phyloP scores from a whole-genome alignment of 2,888 invertebrate species.

The Cephus spinipes region DNA sequence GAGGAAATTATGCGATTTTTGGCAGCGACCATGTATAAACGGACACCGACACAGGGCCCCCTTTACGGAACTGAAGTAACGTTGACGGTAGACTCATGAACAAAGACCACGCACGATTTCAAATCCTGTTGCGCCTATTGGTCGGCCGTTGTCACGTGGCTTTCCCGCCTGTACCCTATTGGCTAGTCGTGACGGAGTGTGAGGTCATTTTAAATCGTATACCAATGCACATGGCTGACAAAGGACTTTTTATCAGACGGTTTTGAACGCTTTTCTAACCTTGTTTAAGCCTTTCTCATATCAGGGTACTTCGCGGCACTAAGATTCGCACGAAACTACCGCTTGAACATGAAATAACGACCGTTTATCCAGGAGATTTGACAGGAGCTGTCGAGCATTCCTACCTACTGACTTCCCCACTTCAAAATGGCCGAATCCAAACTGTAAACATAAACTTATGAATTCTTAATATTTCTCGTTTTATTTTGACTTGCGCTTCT shows the following conservation, averaged over 20 bases:
- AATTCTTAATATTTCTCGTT: constrained; percentile 12
- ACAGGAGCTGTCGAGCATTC: not conserved
- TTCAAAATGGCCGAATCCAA: constrained; percentile 55
- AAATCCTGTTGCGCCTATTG: constrained; percentile 70
- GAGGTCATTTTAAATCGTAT: constrained; percentile 48
- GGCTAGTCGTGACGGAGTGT: constrained; percentile 53
- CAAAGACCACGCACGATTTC: constrained; percentile 67
- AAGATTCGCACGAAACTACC: not conserved
- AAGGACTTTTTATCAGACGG: constrained; percentile 16
- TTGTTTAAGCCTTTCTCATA: not conserved
- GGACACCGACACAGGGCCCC: constrained; percentile 64
- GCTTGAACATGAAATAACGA: not conserved
- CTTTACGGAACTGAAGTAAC: constrained; percentile 65
- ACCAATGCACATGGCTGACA: constrained; percentile 49
- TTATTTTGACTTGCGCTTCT: constrained; percentile 29
- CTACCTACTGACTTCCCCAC: constrained; percentile 41
- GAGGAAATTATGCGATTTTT: constrained; percentile 44
- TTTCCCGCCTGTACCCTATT: constrained; percentile 63
- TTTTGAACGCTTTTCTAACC: not conserved
- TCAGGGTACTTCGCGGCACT: not conserved
- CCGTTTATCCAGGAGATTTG: not conserved
- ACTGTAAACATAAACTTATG: not conserved
- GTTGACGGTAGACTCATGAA: constrained; percentile 62
- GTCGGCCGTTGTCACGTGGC: constrained; percentile 70
- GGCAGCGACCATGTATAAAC: constrained; percentile 59